These are phyloP conservation scores for Grammomys dolichurus DNA, from an alignment of 2,113 vertebrate genomes.

Conservation along the genomic window DNA sequence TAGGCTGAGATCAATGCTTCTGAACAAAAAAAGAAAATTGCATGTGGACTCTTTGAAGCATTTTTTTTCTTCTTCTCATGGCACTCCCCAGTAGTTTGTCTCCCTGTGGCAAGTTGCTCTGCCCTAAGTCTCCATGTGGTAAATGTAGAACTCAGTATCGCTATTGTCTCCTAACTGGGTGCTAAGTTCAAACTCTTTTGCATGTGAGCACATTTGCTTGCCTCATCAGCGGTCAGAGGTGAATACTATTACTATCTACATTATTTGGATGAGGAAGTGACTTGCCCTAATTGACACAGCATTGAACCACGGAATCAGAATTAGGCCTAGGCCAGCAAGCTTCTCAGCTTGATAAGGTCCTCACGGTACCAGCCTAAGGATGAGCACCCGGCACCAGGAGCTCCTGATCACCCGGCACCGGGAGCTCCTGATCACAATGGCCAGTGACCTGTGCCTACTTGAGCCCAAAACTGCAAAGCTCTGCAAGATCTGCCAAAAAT, in stretches of 20 bases:
- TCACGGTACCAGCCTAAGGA: not conserved
- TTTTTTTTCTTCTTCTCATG: not conserved
- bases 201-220: not conserved
- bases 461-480: not conserved
- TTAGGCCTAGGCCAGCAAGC: not conserved
- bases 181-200: not conserved
- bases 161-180: not conserved
- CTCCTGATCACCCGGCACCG: too few relatives aligned
- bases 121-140: not conserved
- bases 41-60: not conserved
- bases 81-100: not conserved
- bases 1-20: not conserved
- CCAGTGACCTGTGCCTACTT: not conserved
- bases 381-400: not conserved
- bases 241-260: not conserved
- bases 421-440: not conserved
- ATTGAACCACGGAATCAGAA: not conserved
- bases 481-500: not conserved
- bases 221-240: not conserved
- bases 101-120: not conserved
- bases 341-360: not conserved
- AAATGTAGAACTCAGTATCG: not conserved
- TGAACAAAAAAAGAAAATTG: not conserved
- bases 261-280: conserved; percentile 40
- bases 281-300: not conserved